phyloP scores from a whole-genome alignment of 92 coral and sea anemone species.

The Plumapathes pennacea region DNA sequence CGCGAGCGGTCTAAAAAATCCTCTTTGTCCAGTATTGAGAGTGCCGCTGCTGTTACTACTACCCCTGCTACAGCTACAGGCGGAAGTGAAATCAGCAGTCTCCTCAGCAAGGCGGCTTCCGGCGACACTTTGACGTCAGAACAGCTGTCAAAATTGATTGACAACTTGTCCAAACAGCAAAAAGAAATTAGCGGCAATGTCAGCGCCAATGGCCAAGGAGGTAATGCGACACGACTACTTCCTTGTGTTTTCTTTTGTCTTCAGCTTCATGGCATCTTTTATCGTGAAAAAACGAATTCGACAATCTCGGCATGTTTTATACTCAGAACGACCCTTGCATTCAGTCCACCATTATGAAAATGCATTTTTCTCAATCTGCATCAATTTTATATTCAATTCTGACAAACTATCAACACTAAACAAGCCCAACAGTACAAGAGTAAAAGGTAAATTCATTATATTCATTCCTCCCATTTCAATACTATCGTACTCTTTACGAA shows the following conservation, averaged over 20 bases:
- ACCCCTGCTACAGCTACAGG: conserved; percentile 31
- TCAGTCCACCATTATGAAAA: too few relatives aligned
- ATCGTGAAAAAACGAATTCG: too few relatives aligned
- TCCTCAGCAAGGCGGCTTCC: conserved; percentile 84
- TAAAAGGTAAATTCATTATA: too few relatives aligned
- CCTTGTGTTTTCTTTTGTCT: conserved; percentile 2
- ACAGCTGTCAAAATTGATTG: conserved; percentile 85
- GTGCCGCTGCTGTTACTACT: conserved; percentile 26
- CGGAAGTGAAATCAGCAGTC: conserved; percentile 55
- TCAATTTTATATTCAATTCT: too few relatives aligned
- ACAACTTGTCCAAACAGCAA: conserved; percentile 81
- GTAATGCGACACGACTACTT: conserved; percentile 25
- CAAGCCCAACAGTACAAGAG: too few relatives aligned
- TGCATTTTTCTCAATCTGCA: too few relatives aligned
- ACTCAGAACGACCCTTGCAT: too few relatives aligned
- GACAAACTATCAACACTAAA: too few relatives aligned
- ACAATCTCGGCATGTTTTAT: too few relatives aligned
- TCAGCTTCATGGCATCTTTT: neutral
- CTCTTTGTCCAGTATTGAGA: conserved; percentile 26
- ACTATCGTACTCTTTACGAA: too few relatives aligned
- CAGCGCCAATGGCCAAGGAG: conserved; percentile 62
- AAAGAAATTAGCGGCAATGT: conserved; percentile 55
- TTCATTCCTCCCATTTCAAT: too few relatives aligned
- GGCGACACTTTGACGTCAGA: conserved; percentile 78
- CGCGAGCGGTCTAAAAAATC: conserved; percentile 73